Percentiles rank a stretch among this genome's conserved stretches.
Evolutionary conservation across 2,113 vertebrate species (phyloP).

Genomic region (Hemichromis elongatus): DNA sequence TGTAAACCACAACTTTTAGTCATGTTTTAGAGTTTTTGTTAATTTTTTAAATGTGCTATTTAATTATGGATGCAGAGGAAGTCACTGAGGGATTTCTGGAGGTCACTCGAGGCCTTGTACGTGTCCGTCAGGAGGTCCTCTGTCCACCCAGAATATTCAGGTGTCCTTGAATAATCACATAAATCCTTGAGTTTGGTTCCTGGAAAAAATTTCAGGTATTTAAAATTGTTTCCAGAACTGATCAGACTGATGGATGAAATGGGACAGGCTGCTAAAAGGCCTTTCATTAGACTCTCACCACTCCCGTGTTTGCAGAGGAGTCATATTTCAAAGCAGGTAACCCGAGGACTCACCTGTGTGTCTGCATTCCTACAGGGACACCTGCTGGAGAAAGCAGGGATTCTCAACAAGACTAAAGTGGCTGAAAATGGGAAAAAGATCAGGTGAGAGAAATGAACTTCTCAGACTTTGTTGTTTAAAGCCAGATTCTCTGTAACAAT

Average conservation of each 20-base stretch:
- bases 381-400: slow-evolving; percentile 86
- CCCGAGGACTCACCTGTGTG: not conserved
- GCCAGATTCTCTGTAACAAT: too few relatives aligned
- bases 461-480: not conserved
- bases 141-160: not conserved
- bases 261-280: not conserved
- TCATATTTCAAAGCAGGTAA: slow-evolving; percentile 6
- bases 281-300: not conserved
- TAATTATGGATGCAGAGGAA: not conserved
- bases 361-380: slow-evolving; percentile 53
- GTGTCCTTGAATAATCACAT: not conserved
- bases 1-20: not conserved
- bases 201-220: not conserved
- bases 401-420: slow-evolving; percentile 85
- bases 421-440: slow-evolving; percentile 84
- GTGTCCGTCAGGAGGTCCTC: not conserved
- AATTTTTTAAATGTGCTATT: too few relatives aligned
- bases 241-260: not conserved
- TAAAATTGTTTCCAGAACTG: not conserved
- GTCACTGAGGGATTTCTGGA: not conserved
- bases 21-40: too few relatives aligned
- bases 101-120: not conserved
- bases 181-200: not conserved
- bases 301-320: slow-evolving; percentile 25
- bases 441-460: slow-evolving; percentile 66